These are phyloP conservation scores for Malacoctenus gilli DNA, from an alignment of 2,797 vertebrate genomes.

Conservation along the genomic window DNA sequence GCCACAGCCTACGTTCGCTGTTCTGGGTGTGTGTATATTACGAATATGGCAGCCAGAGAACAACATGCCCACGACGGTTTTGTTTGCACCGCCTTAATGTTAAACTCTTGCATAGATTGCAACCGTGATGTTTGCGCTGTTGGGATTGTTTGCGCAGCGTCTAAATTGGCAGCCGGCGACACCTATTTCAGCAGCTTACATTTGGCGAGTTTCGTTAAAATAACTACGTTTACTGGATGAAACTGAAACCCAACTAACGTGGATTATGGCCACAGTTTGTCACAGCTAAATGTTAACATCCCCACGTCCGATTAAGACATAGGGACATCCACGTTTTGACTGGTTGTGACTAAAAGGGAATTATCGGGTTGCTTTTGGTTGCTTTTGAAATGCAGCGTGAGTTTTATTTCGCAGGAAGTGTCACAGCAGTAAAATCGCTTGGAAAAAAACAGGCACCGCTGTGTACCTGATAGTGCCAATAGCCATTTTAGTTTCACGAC, in stretches of 20 bases:
- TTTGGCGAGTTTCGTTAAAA: too few species aligned
- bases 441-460: conserved; percentile 14
- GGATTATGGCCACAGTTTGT: conserved; percentile 8
- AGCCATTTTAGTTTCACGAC: conserved; percentile 48
- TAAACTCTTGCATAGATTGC: neutral
- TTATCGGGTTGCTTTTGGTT: too few species aligned
- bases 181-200: too few species aligned
- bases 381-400: too few species aligned
- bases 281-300: too few species aligned
- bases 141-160: conserved; percentile 15
- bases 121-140: conserved; percentile 5
- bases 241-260: conserved; percentile 45
- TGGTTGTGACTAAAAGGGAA: too few species aligned
- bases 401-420: neutral
- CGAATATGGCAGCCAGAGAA: conserved; percentile 35
- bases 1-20: conserved; percentile 50
- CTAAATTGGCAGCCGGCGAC: neutral
- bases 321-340: too few species aligned
- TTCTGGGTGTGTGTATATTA: conserved; percentile 36
- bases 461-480: conserved; percentile 22
- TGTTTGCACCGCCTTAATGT: conserved; percentile 2
- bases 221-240: too few species aligned
- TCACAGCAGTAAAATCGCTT: neutral
- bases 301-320: too few species aligned
- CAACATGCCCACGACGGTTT: neutral